These are phyloP conservation scores for Drosophila engyochracea DNA, from an alignment of 2,888 invertebrate species.

Conservation along the genomic window DNA sequence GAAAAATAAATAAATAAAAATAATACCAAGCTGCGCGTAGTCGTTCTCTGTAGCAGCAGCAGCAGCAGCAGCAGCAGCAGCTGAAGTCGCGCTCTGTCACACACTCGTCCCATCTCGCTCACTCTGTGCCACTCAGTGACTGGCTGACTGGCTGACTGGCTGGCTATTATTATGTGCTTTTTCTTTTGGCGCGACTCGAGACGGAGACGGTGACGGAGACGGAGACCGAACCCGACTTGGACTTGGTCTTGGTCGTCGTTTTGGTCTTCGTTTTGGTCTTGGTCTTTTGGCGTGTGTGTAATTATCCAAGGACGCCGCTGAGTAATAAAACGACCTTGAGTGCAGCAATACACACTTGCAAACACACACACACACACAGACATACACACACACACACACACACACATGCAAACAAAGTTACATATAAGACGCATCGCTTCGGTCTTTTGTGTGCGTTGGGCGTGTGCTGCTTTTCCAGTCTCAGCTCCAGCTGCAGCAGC, in stretches of 20 bases:
- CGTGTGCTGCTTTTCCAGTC: constrained; percentile 47
- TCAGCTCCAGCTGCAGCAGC: constrained; percentile 27
- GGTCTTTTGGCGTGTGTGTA: constrained; percentile 77
- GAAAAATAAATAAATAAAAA: constrained; percentile 1
- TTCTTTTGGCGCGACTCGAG: constrained; percentile 55
- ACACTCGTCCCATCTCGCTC: constrained; percentile 11
- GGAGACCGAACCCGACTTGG: constrained; percentile 23
- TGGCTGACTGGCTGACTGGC: constrained; percentile 21
- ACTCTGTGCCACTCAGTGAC: not conserved
- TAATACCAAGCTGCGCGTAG: constrained; percentile 45
- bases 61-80: constrained; percentile 20
- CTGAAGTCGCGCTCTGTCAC: constrained; percentile 39
- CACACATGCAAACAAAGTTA: constrained; percentile 26
- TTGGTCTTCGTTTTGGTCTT: constrained; percentile 53
- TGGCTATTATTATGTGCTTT: constrained; percentile 66
- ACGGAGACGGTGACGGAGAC: constrained; percentile 6
- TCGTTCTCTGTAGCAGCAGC: constrained; percentile 18
- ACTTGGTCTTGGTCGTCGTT: constrained; percentile 45
- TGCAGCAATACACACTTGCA: constrained; percentile 58
- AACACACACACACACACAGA: constrained; percentile 18
- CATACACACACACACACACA: constrained; percentile 17
- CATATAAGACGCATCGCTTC: constrained; percentile 40
- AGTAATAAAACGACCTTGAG: constrained; percentile 83
- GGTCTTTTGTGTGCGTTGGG: constrained; percentile 66
- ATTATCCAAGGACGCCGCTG: constrained; percentile 82